A percentile compares a stretch with the other conserved stretches of the same genome.
Conservation (phyloP, 1,140 invertebrate species). For the Caenorhabditis briggsae region DNA sequence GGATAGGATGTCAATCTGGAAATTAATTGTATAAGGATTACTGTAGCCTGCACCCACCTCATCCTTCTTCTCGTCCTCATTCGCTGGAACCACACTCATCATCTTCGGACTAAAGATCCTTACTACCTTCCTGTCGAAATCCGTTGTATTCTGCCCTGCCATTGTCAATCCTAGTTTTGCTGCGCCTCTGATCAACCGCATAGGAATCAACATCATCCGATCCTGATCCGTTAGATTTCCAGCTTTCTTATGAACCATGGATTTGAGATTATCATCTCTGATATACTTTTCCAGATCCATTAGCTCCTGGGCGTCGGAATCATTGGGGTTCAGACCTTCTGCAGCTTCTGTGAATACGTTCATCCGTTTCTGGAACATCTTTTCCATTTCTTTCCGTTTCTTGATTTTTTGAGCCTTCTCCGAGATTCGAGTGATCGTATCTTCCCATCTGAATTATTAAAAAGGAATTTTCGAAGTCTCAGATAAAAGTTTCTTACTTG, state of each 20-base stretch:
- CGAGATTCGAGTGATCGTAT: conserved; percentile 56
- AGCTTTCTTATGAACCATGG: conserved; percentile 16
- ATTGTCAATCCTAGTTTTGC: conserved; percentile 66
- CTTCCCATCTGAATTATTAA: conserved; percentile 61
- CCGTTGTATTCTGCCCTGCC: conserved; percentile 71
- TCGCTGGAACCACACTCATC: conserved; percentile 68
- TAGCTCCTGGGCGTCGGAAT: neutral
- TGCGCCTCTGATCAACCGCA: conserved; percentile 18
- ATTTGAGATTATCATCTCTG: conserved; percentile 8
- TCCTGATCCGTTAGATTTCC: conserved; percentile 25
- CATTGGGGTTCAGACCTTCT: neutral
- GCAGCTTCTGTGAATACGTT: conserved; percentile 1
- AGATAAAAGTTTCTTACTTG: neutral
- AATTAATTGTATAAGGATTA: neutral
- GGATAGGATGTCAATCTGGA: conserved; percentile 60
- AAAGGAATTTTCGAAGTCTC: neutral
- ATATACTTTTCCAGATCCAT: conserved; percentile 42
- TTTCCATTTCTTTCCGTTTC: conserved; percentile 28
- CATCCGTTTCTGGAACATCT: neutral
- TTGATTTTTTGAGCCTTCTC: conserved; percentile 55
- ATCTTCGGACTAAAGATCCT: conserved; percentile 73
- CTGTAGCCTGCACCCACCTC: neutral
- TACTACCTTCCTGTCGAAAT: conserved; percentile 75
- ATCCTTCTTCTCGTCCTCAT: conserved; percentile 46
- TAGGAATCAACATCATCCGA: conserved; percentile 26